Conservation (phyloP, 2,888 invertebrate genomes). For the Melanotus villosus region DNA sequence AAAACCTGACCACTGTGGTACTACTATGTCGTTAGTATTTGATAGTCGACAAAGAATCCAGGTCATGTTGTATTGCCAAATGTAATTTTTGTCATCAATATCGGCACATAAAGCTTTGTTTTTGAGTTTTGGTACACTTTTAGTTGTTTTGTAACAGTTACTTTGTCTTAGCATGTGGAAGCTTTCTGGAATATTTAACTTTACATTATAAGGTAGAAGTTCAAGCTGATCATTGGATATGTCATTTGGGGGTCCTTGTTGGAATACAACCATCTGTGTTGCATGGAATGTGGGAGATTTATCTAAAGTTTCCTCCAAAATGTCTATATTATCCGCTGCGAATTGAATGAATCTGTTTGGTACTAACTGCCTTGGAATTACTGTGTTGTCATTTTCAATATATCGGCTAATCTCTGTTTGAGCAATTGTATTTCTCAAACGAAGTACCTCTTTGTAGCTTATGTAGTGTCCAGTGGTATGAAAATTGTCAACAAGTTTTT, state of each 20-base stretch:
- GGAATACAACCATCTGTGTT: slow-evolving; percentile 42
- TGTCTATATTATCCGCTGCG: too few species aligned
- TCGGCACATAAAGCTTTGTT: neutral
- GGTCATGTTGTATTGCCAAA: slow-evolving; percentile 8
- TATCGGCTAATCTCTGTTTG: slow-evolving; percentile 41
- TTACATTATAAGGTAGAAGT: slow-evolving; percentile 9
- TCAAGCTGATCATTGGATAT: neutral
- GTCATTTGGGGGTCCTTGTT: slow-evolving; percentile 10
- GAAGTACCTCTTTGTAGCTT: slow-evolving; percentile 32
- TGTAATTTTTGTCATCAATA: neutral
- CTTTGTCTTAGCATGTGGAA: slow-evolving; percentile 2
- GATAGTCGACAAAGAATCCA: slow-evolving; percentile 22
- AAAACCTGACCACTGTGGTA: slow-evolving; percentile 28
- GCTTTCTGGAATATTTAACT: slow-evolving; percentile 16
- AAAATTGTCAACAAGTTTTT: slow-evolving; percentile 28
- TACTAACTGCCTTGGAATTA: slow-evolving; percentile 19
- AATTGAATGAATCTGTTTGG: too few species aligned
- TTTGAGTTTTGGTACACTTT: neutral
- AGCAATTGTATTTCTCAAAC: slow-evolving; percentile 37
- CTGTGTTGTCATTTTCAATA: slow-evolving; percentile 26
- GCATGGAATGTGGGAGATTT: slow-evolving; percentile 49
- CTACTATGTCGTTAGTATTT: neutral
- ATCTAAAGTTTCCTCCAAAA: too few species aligned
- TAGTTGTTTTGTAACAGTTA: neutral
- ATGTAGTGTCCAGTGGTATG: slow-evolving; percentile 32